A percentile compares a stretch with the other conserved stretches of the same genome.
phyloP scores from a whole-genome alignment of 1,140 invertebrate species.

The Spodoptera litura region DNA sequence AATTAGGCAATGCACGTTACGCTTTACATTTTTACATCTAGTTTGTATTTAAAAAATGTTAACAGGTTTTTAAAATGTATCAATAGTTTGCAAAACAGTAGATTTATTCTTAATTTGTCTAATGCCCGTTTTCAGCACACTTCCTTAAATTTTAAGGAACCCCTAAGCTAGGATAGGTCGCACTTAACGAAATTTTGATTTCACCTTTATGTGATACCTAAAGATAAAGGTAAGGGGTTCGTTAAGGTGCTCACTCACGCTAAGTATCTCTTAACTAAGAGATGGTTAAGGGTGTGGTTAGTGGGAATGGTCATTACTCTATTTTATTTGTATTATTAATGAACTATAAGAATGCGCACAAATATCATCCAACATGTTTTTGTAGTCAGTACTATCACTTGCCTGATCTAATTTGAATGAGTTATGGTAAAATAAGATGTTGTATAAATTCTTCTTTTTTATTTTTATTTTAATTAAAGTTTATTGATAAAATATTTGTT shows the following conservation, averaged over 20 bases:
- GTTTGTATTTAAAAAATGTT: too few relatives aligned
- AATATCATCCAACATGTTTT: conserved; percentile 10
- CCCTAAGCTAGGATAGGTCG: too few relatives aligned
- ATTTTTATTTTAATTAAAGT: conserved; percentile 75
- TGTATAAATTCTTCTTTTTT: conserved; percentile 74
- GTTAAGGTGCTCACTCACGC: too few relatives aligned
- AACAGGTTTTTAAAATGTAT: background rate
- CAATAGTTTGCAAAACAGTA: background rate
- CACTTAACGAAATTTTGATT: too few relatives aligned
- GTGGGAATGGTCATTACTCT: too few relatives aligned
- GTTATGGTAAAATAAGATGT: conserved; percentile 46
- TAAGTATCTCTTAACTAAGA: conserved; percentile 7
- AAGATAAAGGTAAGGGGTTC: too few relatives aligned
- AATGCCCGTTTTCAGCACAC: too few relatives aligned
- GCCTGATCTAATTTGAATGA: conserved; percentile 16
- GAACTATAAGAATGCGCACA: conserved; percentile 31
- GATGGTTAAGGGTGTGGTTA: background rate
- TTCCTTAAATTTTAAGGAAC: too few relatives aligned
- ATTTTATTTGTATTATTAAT: too few relatives aligned
- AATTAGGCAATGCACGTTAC: too few relatives aligned
- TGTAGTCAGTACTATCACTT: conserved; percentile 5
- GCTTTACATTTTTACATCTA: too few relatives aligned
- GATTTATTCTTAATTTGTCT: background rate
- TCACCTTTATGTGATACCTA: background rate
- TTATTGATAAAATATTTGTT: conserved; percentile 55